These are phyloP conservation scores for Gisinianus flammeolus DNA, from an alignment of 2,888 invertebrate genomes.

Conservation along the genomic window DNA sequence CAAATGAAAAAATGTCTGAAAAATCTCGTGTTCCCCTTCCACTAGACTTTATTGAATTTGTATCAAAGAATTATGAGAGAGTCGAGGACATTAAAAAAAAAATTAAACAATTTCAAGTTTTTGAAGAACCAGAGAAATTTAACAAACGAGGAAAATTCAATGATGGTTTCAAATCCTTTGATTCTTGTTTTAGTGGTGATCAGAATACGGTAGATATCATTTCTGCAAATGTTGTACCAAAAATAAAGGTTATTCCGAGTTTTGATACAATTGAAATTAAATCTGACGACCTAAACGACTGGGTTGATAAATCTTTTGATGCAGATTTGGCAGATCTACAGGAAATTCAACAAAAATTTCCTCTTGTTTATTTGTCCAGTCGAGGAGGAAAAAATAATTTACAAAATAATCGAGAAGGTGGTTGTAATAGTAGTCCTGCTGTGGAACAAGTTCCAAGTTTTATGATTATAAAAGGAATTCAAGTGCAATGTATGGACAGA, in stretches of 20 bases:
- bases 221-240: slow-evolving; percentile 52
- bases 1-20: neutral
- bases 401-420: too few species aligned
- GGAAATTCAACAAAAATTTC: slow-evolving; percentile 35
- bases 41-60: slow-evolving; percentile 51
- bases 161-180: slow-evolving; percentile 43
- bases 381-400: neutral
- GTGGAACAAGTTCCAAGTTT: neutral
- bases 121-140: neutral
- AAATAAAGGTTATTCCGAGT: slow-evolving; percentile 38
- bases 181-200: slow-evolving; percentile 51
- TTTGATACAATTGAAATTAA: slow-evolving; percentile 42
- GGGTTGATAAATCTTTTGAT: slow-evolving; percentile 23
- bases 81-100: slow-evolving; percentile 53
- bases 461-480: slow-evolving; percentile 29
- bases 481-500: slow-evolving; percentile 14
- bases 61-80: slow-evolving; percentile 54
- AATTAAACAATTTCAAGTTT: slow-evolving; percentile 49
- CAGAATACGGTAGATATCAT: slow-evolving; percentile 51
- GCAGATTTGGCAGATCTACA: slow-evolving; percentile 27
- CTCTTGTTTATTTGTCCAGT: slow-evolving; percentile 31
- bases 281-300: slow-evolving; percentile 25
- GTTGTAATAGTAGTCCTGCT: neutral
- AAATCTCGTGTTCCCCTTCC: slow-evolving; percentile 39
- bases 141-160: slow-evolving; percentile 6